Base-by-base conservation (phyloP, 2,797 vertebrate species). In the Argentina silus region DNA sequence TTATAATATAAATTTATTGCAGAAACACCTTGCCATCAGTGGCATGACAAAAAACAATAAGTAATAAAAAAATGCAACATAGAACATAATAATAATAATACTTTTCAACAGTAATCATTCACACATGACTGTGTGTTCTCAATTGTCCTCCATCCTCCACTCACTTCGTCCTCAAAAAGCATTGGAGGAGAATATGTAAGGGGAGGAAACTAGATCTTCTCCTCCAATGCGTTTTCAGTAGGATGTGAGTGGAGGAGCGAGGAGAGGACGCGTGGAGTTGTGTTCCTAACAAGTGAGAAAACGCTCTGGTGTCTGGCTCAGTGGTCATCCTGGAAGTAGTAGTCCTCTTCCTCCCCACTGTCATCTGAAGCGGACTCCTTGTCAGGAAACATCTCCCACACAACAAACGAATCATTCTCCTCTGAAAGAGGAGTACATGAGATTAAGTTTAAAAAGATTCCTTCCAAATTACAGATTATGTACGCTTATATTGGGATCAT, bases 351-450 rank as follows among this genome's bases (percentile, higher is more conserved):
- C 19, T 93, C 82, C 11, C 81, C 91, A n/a, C 91, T 93, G 0
- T 95, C 96, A 1, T 83, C 90, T 0, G 67, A 44, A 0, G 2
- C 66, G 0, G 19, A 68, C 2, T 90, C 59, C 0, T 93, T 79
- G 5, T 81, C 77, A 1, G 70, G 75, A 0, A 98, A 95, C 90
- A 97, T 94, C 76, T 96, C 93, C 89, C 88, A 90, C 45, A 93
- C 67, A 1, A 83, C 70, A 0, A 91, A 88, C 4, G 66, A 72
- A 11, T 93, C 82, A 2, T 67, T 79, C 85, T 70, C 88, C 75
- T 75, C 90, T 91, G 81, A 23, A 81, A 78, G n/a, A 75, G 11
- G 0, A 1, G n/a, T n/a, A n/a, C n/a, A 51, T 14, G 65, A 53
- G n/a, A 57, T 14, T 44, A 23, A 67, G 21, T n/a, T n/a, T n/a